Conservation (phyloP, 1,140 invertebrate species). For the Drosophila lini region DNA sequence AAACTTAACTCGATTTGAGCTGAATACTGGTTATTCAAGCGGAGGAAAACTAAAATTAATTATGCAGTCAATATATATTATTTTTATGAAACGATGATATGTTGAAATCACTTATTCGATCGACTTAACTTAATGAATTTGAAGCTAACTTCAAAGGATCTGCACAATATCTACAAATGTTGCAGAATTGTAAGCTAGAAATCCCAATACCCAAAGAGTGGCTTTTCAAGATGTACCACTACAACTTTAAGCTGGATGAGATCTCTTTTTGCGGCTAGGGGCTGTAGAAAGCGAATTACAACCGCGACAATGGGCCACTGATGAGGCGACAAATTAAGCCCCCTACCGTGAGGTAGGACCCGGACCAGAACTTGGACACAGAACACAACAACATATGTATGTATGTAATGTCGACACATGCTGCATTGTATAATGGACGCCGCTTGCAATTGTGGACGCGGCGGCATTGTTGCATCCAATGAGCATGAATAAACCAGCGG, state of each 20-base stretch:
- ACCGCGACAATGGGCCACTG: slow-evolving; percentile 18
- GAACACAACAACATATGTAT: slow-evolving; percentile 1
- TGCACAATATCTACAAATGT: background rate
- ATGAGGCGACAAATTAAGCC: slow-evolving; percentile 23
- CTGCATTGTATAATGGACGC: slow-evolving; percentile 22
- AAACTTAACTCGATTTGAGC: background rate
- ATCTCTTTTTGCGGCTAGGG: background rate
- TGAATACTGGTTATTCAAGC: background rate
- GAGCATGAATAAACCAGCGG: slow-evolving; percentile 39
- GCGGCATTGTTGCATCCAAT: slow-evolving; percentile 42
- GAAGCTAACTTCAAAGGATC: background rate
- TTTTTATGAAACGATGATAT: background rate
- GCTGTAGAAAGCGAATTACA: slow-evolving; percentile 16
- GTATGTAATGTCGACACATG: background rate
- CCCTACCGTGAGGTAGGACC: slow-evolving; percentile 33
- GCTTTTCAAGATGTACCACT: background rate
- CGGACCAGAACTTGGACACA: slow-evolving; percentile 15
- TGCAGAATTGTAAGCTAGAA: background rate
- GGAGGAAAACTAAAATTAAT: background rate
- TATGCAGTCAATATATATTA: background rate
- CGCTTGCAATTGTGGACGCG: slow-evolving; percentile 29
- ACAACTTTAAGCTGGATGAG: background rate
- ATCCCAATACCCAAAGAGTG: background rate
- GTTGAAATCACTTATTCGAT: background rate
- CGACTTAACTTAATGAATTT: background rate